Evolutionary conservation across 2,797 vertebrate genomes (phyloP).

Genomic region (Gymnothorax reevesii): DNA sequence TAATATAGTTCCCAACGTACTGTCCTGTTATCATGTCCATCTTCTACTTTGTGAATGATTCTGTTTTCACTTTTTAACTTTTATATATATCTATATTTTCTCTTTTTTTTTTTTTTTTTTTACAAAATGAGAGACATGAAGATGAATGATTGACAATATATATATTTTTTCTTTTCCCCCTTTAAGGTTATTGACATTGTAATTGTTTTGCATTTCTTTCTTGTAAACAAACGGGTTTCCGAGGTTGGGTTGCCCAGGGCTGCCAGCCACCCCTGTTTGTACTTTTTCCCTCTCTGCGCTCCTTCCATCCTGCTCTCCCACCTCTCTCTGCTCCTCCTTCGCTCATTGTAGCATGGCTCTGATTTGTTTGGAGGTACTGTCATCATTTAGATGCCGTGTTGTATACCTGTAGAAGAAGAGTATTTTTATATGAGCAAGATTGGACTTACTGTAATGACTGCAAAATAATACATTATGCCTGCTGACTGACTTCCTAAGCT

Average conservation of each 20-base stretch:
- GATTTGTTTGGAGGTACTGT: constrained; percentile 94
- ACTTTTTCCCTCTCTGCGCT: constrained; percentile 38
- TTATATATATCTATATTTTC: constrained; percentile 76
- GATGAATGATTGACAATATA: constrained; percentile 82
- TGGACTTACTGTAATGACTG: no score
- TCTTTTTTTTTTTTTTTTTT: constrained; percentile 64
- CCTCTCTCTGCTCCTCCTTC: constrained; percentile 19
- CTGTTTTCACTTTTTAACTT: constrained; percentile 59
- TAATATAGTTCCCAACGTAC: constrained; percentile 63
- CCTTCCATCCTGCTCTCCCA: neutral
- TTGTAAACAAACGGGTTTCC: constrained; percentile 62
- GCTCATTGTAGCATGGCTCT: constrained; percentile 88
- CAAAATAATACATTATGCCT: neutral
- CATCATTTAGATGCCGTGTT: constrained; percentile 88
- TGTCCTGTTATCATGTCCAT: constrained; percentile 60
- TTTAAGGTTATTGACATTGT: constrained; percentile 64
- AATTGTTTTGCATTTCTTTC: constrained; percentile 59
- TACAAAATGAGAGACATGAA: constrained; percentile 83
- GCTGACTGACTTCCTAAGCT: neutral
- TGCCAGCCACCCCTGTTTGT: constrained; percentile 55
- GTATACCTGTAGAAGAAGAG: constrained; percentile 76
- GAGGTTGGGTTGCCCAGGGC: constrained; percentile 48
- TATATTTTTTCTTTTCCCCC: constrained; percentile 72
- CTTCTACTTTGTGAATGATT: constrained; percentile 50
- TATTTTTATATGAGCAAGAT: neutral